Conservation (phyloP, 1,140 invertebrate species). For the Diabrotica virgifera region DNA sequence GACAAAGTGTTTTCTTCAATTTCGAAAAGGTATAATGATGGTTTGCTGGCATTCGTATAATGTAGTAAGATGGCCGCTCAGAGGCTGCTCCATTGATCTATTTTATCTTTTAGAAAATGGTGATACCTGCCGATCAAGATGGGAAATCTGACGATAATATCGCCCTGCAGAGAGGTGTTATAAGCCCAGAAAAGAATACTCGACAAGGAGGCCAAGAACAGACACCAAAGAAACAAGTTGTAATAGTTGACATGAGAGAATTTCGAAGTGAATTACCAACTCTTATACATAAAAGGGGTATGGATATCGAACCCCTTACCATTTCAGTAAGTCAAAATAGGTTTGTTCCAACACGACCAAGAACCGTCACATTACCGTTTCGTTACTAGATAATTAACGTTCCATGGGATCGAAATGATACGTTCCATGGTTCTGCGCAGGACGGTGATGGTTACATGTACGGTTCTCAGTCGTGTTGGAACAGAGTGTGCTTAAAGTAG, state of each 20-base stretch:
- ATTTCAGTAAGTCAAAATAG: slow-evolving; percentile 65
- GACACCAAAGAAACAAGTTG: slow-evolving; percentile 50
- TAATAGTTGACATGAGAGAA: slow-evolving; percentile 98
- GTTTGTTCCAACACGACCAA: too few species aligned
- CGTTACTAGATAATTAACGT: too few species aligned
- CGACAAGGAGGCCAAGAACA: slow-evolving; percentile 62
- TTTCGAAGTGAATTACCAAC: slow-evolving; percentile 96
- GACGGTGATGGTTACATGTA: too few species aligned
- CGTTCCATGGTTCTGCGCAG: too few species aligned
- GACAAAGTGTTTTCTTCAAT: too few species aligned
- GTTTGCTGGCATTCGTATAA: too few species aligned
- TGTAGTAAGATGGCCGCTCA: background rate
- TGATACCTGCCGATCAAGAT: slow-evolving; percentile 87
- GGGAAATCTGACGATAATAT: slow-evolving; percentile 74
- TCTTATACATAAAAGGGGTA: slow-evolving; percentile 86
- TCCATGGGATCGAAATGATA: too few species aligned
- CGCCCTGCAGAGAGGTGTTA: slow-evolving; percentile 55
- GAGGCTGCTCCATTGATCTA: background rate
- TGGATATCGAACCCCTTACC: slow-evolving; percentile 90
- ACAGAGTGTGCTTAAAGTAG: too few species aligned
- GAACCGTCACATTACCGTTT: too few species aligned
- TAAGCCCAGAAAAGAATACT: slow-evolving; percentile 53
- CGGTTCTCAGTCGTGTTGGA: too few species aligned
- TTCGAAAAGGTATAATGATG: too few species aligned
- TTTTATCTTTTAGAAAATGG: slow-evolving; percentile 71